Conservation (phyloP, 2,888 invertebrate species). For the Synanthedon formicaeformis region DNA sequence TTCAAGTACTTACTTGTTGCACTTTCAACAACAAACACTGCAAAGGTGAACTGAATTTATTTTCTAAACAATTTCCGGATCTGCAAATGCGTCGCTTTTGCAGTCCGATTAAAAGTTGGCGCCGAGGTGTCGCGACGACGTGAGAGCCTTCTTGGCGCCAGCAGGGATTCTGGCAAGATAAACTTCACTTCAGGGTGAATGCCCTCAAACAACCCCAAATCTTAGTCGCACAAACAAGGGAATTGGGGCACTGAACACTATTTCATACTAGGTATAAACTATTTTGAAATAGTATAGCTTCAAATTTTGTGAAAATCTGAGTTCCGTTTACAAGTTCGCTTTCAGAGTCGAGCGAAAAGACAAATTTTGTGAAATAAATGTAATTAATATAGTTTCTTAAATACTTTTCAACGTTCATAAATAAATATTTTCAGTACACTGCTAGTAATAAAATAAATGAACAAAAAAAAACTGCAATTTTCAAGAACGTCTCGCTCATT, state of each 20-base stretch:
- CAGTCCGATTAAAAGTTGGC: slow-evolving; percentile 22
- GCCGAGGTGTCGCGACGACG: slow-evolving; percentile 38
- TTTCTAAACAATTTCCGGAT: slow-evolving; percentile 22
- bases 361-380: too few relatives aligned
- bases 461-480: too few relatives aligned
- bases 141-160: slow-evolving; percentile 44
- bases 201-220: slow-evolving; percentile 20
- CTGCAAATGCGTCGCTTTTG: neutral
- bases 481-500: too few relatives aligned
- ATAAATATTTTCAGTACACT: too few relatives aligned
- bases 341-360: too few relatives aligned
- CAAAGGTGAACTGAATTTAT: slow-evolving; percentile 11
- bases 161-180: slow-evolving; percentile 28
- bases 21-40: too few relatives aligned
- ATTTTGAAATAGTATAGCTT: neutral
- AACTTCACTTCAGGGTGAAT: slow-evolving; percentile 20
- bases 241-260: neutral
- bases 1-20: too few relatives aligned
- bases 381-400: too few relatives aligned
- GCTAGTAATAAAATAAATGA: too few relatives aligned
- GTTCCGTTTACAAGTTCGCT: too few relatives aligned
- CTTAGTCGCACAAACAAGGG: slow-evolving; percentile 2
- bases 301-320: too few relatives aligned
- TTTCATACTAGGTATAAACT: neutral
- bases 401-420: too few relatives aligned